Evolutionary conservation across 2,888 invertebrate genomes (phyloP).

Genomic region (Glaucopsyche alexis): DNA sequence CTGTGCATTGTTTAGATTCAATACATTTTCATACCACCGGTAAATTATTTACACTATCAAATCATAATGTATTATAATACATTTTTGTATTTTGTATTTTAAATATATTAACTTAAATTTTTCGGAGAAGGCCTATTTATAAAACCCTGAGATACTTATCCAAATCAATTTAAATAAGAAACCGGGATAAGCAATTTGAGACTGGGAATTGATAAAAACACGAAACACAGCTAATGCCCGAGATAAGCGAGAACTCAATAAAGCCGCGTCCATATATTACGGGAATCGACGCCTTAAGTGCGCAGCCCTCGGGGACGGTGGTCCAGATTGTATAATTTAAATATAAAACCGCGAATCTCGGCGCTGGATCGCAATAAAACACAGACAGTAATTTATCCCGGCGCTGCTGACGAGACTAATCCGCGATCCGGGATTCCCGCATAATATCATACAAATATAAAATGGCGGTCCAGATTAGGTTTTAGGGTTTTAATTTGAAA

Average conservation of each 20-base stretch:
- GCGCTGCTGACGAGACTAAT: conserved; percentile 49
- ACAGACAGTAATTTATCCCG: conserved; percentile 56
- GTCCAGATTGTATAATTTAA: conserved; percentile 64
- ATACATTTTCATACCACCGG: too few relatives aligned
- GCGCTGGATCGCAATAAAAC: conserved; percentile 61
- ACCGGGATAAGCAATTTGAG: neutral
- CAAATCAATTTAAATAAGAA: neutral
- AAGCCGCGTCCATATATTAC: conserved; percentile 11
- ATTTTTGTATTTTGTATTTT: too few relatives aligned
- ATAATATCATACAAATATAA: conserved; percentile 10
- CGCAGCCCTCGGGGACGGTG: conserved; percentile 43
- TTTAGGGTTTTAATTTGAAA: neutral
- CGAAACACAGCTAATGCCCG: conserved; percentile 8
- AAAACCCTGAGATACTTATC: neutral
- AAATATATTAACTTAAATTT: too few relatives aligned
- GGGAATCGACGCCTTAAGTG: conserved; percentile 19
- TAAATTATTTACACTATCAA: too few relatives aligned
- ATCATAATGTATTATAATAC: too few relatives aligned
- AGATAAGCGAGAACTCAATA: conserved; percentile 19
- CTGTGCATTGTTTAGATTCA: too few relatives aligned
- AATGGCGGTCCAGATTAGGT: neutral
- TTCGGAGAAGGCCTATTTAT: too few relatives aligned
- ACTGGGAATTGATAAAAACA: conserved; percentile 3
- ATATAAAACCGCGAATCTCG: conserved; percentile 58
- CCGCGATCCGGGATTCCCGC: conserved; percentile 29